These are phyloP conservation scores for Cyprinus carpio DNA, from an alignment of 2,113 vertebrate species.

Conservation along the genomic window DNA sequence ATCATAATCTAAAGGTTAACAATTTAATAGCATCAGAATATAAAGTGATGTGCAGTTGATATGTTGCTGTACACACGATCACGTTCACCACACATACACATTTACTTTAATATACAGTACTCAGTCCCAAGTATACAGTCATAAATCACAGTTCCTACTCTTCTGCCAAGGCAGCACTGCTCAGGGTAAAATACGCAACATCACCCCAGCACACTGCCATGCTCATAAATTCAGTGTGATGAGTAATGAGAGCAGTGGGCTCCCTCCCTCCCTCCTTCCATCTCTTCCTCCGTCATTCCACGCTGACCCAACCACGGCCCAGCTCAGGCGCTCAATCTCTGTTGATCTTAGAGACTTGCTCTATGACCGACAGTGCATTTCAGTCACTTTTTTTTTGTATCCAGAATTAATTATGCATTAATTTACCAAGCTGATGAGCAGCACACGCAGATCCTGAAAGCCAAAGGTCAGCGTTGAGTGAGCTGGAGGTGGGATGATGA, in stretches of 20 bases:
- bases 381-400: conserved; percentile 15
- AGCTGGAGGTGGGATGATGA: background rate
- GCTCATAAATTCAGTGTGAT: conserved; percentile 46
- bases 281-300: background rate
- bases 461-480: conserved; percentile 4
- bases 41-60: conserved; percentile 14
- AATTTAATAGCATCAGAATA: conserved; percentile 30
- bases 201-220: conserved; percentile 27
- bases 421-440: conserved; percentile 25
- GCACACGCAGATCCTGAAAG: conserved; percentile 12
- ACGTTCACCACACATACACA: conserved; percentile 6
- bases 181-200: conserved; percentile 36
- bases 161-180: conserved; percentile 32
- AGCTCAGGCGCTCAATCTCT: conserved; percentile 14
- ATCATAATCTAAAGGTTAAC: conserved; percentile 15
- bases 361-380: conserved; percentile 21
- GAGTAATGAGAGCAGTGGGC: conserved; percentile 27
- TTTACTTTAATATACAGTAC: conserved; percentile 3
- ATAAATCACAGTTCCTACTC: conserved; percentile 37
- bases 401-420: conserved; percentile 32
- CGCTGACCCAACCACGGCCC: background rate
- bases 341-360: conserved; percentile 1
- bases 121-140: conserved; percentile 14
- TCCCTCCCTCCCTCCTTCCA: background rate
- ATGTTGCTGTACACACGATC: background rate